Base-by-base conservation (phyloP, 2,888 invertebrate genomes). In the Taphrorychus bicolor region DNA sequence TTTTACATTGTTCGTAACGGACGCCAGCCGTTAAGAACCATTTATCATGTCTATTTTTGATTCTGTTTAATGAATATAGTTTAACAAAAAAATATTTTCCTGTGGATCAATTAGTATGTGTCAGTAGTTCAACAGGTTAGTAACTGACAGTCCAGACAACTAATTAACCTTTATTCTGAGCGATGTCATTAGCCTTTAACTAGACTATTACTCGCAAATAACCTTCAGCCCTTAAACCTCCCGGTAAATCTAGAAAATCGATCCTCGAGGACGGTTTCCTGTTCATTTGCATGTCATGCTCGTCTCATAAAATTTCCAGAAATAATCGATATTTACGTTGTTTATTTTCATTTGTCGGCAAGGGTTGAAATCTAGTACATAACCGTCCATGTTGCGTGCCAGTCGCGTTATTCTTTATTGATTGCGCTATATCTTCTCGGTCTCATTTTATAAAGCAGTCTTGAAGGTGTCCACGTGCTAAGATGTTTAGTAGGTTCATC, bases 311-410 rank as follows among this genome's bases (percentile, higher is more conserved):
- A 40, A 22, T 66, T 68, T 58, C 59, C 62, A 5, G 59, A 62
- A 69, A 69, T 69, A 69, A 69, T 69, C 69, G 45, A 69, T 69
- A 69, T 21, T 22, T n/a, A 17, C 11, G 49, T 41, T 16, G 49
- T 59, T 48, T 23, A 40, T 18, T 23, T 59, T 32, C 32, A 53
- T 42, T 59, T 53, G 41, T 16, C 16, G 22, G 53, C 19, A 24
- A 45, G 19, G 23, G 41, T 45, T 65, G 23, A 42, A 65, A 59
- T 53, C 42, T 59, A 59, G 53, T 53, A 48, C 22, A 42, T 5
- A 21, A 41, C 18, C 63, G 40, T 54, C 18, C 14, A 24, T 18
- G 48, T 1, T 17, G 3, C 9, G 24, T 21, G 24, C 21, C 14
- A 19, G 54, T 5, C 14, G 32, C n/a, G 19, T 18, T 17, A 14